Conservation (phyloP, 2,888 invertebrate species). For the Drosophila ustulata region DNA sequence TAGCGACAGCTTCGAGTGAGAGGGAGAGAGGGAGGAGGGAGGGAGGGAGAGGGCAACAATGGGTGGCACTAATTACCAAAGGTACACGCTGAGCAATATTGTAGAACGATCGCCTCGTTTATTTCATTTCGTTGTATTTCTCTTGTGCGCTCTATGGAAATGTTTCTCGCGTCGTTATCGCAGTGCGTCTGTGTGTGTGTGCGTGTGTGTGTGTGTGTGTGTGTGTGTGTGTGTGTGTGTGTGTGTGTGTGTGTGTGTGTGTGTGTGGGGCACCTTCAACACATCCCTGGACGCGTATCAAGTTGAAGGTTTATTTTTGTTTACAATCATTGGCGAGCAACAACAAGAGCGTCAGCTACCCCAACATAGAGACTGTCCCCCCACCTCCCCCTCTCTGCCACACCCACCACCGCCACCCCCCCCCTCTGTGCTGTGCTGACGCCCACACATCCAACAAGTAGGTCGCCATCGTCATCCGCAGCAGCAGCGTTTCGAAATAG, state of each 20-base stretch:
- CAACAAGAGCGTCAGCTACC: constrained; percentile 38
- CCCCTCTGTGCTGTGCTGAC: constrained; percentile 16
- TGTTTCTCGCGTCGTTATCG: constrained; percentile 22
- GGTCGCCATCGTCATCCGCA: constrained; percentile 66
- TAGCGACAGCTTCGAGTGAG: background rate
- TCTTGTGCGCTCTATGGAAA: constrained; percentile 5
- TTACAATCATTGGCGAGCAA: constrained; percentile 72
- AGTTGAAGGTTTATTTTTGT: constrained; percentile 84
- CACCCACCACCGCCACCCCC: background rate
- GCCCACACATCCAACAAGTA: constrained; percentile 75
- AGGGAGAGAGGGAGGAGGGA: background rate
- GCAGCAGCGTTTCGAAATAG: constrained; percentile 69
- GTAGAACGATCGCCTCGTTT: constrained; percentile 27
- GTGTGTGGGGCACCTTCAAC: constrained; percentile 70
- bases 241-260: constrained; percentile 30
- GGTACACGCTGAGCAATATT: constrained; percentile 29
- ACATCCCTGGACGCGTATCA: constrained; percentile 82
- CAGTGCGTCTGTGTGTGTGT: no score
- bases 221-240: constrained; percentile 14
- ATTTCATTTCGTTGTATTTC: background rate
- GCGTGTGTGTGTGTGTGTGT: constrained; percentile 14
- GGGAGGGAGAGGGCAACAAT: constrained; percentile 9
- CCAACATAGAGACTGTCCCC: constrained; percentile 20
- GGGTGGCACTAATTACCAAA: constrained; percentile 37
- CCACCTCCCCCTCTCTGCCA: background rate